phyloP scores from a whole-genome alignment of 35 echinoderm and acorn worm species.

The Acanthaster planci region DNA sequence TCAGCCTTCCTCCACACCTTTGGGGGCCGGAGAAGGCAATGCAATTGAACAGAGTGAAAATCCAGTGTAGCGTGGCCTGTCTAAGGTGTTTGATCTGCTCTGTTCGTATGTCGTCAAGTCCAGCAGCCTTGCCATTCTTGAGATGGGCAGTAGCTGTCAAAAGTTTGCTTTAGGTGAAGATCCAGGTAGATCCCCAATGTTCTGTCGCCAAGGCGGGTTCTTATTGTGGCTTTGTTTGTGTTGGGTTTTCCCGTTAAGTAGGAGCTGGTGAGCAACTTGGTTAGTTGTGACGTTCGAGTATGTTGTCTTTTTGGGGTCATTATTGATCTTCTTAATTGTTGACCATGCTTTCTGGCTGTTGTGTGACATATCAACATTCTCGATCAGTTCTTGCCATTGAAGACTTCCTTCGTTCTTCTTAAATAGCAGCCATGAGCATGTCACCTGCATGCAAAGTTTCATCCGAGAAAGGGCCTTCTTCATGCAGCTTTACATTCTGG shows the following conservation, averaged over 20 bases:
- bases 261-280: conserved; percentile 46
- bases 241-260: conserved; percentile 11
- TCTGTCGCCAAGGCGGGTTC: background rate
- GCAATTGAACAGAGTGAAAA: conserved; percentile 24
- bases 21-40: conserved; percentile 4
- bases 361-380: conserved; percentile 40
- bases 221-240: conserved; percentile 1
- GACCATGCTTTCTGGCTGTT: conserved; percentile 28
- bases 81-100: conserved; percentile 36
- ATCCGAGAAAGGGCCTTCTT: conserved; percentile 45
- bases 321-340: conserved; percentile 39
- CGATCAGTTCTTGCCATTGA: conserved; percentile 35
- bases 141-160: background rate
- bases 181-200: background rate
- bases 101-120: conserved; percentile 26
- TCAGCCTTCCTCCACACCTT: conserved; percentile 57
- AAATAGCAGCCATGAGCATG: conserved; percentile 30
- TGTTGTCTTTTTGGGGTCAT: conserved; percentile 33
- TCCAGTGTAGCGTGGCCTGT: background rate
- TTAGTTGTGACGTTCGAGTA: conserved; percentile 31
- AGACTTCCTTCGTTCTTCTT: conserved; percentile 38
- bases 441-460: conserved; percentile 31
- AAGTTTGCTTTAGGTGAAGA: background rate
- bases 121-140: conserved; percentile 44
- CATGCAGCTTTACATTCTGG: conserved; percentile 30